Base-by-base conservation (phyloP, 2,888 invertebrate genomes). In the Pemphredon lugubris region DNA sequence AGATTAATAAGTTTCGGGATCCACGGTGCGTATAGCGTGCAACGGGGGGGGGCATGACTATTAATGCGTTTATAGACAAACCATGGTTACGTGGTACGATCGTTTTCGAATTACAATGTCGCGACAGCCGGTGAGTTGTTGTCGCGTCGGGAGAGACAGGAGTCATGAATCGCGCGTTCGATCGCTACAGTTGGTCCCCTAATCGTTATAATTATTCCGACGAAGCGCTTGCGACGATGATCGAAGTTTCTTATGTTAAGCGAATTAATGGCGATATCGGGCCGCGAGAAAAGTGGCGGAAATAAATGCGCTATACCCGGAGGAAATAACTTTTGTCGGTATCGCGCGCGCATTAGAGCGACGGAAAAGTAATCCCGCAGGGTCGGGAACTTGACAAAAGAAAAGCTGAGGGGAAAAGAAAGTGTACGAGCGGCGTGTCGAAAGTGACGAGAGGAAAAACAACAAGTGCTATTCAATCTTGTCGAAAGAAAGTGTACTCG, bases 401-500 rank as follows among this genome's bases (percentile, higher is more conserved):
- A 34, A 26, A 20, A 30, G 42, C 18, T 37, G 42, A 59, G 44
- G 53, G 47, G 30, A 34, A 32, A 14, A 14, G 45, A 13, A 13
- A 23, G 30, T 20, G n/a, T 30, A 7, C 53, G 26, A 11, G 4
- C 44, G 48, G 48, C 37, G 47, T 16, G 21, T 39, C 34, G 54
- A 53, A 53, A 71, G 45, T 20, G 61, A 51, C 51, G 32, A 11
- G 45, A 45, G 45, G 13, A 21, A 57, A 70, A 63, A 44, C 47
- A 54, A 55, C 44, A 45, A 53, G 37, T 37, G 42, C 59, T 59
- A 45, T 73, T 71, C 72, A 71, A 65, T 65, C 51, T 60, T 51
- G 34, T 23, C 32, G 71, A 71, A 73, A 60, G 59, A 73, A 71
- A 40, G 37, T 21, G 53, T 59, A 47, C 42, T 45, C 51, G 14